Evolutionary conservation across 2,888 invertebrate genomes (phyloP).

Genomic region (Phragmatobia fuliginosa): DNA sequence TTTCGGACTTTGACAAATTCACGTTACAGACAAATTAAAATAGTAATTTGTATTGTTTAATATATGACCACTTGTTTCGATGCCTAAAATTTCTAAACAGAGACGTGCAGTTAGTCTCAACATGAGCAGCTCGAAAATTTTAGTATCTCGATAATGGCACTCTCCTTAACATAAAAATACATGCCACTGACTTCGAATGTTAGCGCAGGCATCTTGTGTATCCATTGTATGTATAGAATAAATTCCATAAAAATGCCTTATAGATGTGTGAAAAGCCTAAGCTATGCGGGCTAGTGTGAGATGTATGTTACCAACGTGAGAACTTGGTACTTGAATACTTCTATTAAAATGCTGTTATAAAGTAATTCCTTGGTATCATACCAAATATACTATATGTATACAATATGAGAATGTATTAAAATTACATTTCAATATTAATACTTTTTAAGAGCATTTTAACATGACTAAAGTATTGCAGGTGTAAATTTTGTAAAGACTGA

Average conservation of each 20-base stretch:
- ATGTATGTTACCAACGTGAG: slow-evolving; percentile 61
- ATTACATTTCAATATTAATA: background rate
- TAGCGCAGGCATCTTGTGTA: slow-evolving; percentile 43
- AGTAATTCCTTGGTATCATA: slow-evolving; percentile 10
- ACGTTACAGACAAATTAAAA: background rate
- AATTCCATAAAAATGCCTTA: slow-evolving; percentile 74
- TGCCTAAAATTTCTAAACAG: slow-evolving; percentile 18
- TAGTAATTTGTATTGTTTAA: slow-evolving; percentile 1
- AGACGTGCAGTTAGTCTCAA: slow-evolving; percentile 31
- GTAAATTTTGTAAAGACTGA: slow-evolving; percentile 73
- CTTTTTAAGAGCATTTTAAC: slow-evolving; percentile 20
- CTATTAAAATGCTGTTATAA: slow-evolving; percentile 36
- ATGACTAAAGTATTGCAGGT: slow-evolving; percentile 25
- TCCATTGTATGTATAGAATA: slow-evolving; percentile 55
- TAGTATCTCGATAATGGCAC: slow-evolving; percentile 56
- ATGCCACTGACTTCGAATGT: slow-evolving; percentile 42
- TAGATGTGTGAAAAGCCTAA: slow-evolving; percentile 61
- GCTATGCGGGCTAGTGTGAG: slow-evolving; percentile 49
- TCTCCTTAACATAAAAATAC: slow-evolving; percentile 52
- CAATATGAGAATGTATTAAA: background rate
- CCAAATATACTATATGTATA: background rate
- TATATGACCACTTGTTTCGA: slow-evolving; percentile 17
- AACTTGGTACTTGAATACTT: slow-evolving; percentile 32
- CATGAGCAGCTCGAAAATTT: slow-evolving; percentile 56
- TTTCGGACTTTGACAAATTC: background rate